Evolutionary conservation across 2,888 invertebrate species (phyloP), one percentile per base, ranked within the genome.

Genomic region (Alloplasta piceator): DNA sequence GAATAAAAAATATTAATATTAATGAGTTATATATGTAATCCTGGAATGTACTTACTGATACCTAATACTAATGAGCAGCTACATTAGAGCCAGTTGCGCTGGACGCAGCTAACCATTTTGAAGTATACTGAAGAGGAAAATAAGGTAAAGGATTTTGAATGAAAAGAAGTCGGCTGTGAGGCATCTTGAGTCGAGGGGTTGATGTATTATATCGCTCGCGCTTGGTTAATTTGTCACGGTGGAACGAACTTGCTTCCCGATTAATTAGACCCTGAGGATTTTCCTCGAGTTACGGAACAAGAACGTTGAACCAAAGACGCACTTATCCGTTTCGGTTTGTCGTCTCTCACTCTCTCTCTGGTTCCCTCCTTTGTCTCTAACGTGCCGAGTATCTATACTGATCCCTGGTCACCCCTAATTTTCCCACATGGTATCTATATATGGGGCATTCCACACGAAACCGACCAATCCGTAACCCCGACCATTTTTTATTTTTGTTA

Each of bases 221-320:
- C 50, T 50, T 16, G 73, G 63, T 60, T 68, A 26, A 26, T 55
- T 64, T 52, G 61, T 55, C 70, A 14, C 48, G 12, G 48, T 58
- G 46, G 74, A 61, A 12, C 50, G 50, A 78, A 64, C 61, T 46
- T 66, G 60, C 50, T 68, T 78, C 66, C 52, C 80, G 66, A 84
- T 84, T 84, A 84, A 84, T 84, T 84, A 80, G 76, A 71, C 83
- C 76, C 82, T 6, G 63, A 71, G 80, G 83, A 84, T 52, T 64
- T 66, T 73, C 55, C 39, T 50, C 75, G 71, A 68, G 73, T 80
- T 77, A 77, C 77, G 77, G 77, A 63, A 77, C 14, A 14, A 76
- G 68, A 77, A 73, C 63, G 39, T n/a, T n/a, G n/a, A 70, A 61
- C 61, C 16, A 46, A 67, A 41, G 72, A 50, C 67, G 76, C 73